phyloP scores from a whole-genome alignment of 1,140 invertebrate genomes.

The Scaptomyza montana region DNA sequence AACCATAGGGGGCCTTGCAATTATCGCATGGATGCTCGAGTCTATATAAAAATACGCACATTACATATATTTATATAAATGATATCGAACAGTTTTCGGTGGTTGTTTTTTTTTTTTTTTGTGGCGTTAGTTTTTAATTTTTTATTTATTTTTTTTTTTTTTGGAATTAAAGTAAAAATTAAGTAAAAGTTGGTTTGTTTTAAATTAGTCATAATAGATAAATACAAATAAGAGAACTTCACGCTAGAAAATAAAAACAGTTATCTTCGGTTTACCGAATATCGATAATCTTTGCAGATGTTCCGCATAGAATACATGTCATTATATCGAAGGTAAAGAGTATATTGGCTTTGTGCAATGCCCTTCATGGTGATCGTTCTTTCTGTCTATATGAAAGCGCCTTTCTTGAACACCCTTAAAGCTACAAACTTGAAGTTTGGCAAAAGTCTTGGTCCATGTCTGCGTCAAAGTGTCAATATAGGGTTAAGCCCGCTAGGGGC shows the following conservation, averaged over 20 bases:
- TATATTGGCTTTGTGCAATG: too few species aligned
- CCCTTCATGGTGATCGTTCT: too few species aligned
- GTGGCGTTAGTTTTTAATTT: slow-evolving; percentile 58
- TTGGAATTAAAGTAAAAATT: slow-evolving; percentile 43
- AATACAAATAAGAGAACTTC: slow-evolving; percentile 16
- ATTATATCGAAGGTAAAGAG: too few species aligned
- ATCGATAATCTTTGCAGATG: background rate
- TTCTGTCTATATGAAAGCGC: too few species aligned
- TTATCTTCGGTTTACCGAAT: background rate
- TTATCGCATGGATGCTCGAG: slow-evolving; percentile 84
- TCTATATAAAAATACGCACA: slow-evolving; percentile 49
- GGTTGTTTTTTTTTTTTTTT: slow-evolving; percentile 31
- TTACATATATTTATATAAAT: slow-evolving; percentile 6
- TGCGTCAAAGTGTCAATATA: too few species aligned
- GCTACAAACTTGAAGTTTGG: too few species aligned
- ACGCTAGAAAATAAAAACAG: background rate
- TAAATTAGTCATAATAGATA: slow-evolving; percentile 35
- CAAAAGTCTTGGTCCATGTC: too few species aligned
- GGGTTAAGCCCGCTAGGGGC: too few species aligned
- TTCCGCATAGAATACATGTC: too few species aligned
- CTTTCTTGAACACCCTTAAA: too few species aligned
- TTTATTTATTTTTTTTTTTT: slow-evolving; percentile 31
- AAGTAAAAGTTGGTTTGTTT: slow-evolving; percentile 36
- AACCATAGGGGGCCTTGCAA: slow-evolving; percentile 87
- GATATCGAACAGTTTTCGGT: slow-evolving; percentile 34